Evolutionary conservation across 2,797 vertebrate species (phyloP).

Genomic region (Melanotaenia nigrans): DNA sequence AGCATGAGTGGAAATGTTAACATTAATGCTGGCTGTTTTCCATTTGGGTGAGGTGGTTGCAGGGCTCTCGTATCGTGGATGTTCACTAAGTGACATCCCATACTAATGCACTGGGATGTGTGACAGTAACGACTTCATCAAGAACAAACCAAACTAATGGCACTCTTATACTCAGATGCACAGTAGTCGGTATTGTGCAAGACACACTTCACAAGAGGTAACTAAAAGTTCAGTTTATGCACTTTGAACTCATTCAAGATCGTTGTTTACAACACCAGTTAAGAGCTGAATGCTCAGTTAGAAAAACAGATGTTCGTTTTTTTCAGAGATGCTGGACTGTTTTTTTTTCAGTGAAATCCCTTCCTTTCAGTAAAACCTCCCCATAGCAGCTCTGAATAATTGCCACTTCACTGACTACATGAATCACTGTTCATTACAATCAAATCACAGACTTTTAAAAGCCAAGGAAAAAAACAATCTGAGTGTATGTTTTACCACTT

Average conservation of each 20-base stretch:
- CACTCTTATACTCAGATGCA: background rate
- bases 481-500: background rate
- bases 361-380: background rate
- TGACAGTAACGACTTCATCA: background rate
- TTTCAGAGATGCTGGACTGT: background rate
- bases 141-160: background rate
- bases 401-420: background rate
- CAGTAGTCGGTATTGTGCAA: background rate
- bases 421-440: background rate
- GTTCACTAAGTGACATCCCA: background rate
- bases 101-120: constrained; percentile 1
- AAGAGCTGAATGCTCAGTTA: background rate
- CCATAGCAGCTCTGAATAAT: background rate
- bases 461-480: background rate
- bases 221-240: background rate
- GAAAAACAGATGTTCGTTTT: background rate
- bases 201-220: background rate
- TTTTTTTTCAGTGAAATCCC: background rate
- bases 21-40: background rate
- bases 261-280: background rate
- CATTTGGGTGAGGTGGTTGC: background rate
- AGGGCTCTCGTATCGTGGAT: background rate
- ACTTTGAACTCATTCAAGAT: background rate
- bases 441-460: background rate
- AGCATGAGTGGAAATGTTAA: background rate